Evolutionary conservation across 2,888 invertebrate species (phyloP).

Genomic region (Heterodera filipjevi): DNA sequence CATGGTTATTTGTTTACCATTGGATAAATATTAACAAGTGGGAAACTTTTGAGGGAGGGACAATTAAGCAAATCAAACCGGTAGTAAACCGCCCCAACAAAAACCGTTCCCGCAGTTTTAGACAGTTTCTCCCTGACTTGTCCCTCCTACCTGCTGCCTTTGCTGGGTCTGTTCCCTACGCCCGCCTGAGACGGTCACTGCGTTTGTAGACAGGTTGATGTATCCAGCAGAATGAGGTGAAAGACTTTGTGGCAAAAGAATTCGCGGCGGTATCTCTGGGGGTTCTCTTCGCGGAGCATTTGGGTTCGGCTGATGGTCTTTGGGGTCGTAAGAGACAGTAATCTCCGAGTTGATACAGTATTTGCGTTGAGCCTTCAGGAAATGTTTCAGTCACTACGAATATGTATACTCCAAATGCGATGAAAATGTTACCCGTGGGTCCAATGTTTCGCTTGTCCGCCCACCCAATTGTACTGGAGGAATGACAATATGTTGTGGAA

Average conservation of each 20-base stretch:
- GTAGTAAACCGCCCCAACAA: no score
- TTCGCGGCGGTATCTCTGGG: not conserved
- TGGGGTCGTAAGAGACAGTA: conserved; percentile 62
- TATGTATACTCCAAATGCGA: not conserved
- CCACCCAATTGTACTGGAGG: conserved; percentile 43
- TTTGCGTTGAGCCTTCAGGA: conserved; percentile 24
- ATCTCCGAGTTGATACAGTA: conserved; percentile 65
- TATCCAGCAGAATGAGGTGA: not conserved
- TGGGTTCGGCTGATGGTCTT: conserved; percentile 15
- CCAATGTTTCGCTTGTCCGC: conserved; percentile 47
- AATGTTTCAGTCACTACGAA: no score
- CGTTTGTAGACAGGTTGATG: not conserved
- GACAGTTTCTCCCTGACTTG: no score
- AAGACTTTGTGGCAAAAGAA: not conserved
- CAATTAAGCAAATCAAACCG: no score
- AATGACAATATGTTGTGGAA: conserved; percentile 63
- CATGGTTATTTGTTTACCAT: no score
- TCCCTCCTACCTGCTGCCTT: not conserved
- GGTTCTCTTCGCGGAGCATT: not conserved
- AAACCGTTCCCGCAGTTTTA: no score
- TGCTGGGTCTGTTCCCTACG: not conserved
- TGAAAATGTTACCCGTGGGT: conserved; percentile 49
- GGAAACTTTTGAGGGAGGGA: no score
- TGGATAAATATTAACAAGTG: no score
- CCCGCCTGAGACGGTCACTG: not conserved